Evolutionary conservation across 1,140 invertebrate genomes (phyloP), one percentile per base, ranked within the genome.

Genomic region (Hirudo medicinalis): DNA sequence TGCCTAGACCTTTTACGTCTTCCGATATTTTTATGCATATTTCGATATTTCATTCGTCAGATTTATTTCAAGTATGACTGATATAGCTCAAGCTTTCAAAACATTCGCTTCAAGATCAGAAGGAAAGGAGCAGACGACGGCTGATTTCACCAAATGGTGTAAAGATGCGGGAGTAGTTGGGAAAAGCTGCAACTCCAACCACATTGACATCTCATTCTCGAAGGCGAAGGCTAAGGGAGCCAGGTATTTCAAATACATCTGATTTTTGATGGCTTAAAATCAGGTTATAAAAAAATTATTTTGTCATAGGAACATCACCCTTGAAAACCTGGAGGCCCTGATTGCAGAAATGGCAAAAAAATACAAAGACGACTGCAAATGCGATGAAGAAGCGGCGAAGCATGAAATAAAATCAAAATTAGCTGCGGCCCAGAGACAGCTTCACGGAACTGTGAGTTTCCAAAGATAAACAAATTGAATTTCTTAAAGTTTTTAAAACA

Each of bases 91-190:
- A 66, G 36, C 54, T 49, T 73, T 72, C 57, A 73, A 71, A 36
- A 2, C n/a, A 36, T 73, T 73, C 60, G 69, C 69, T 27, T 63
- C 72, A 49, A 73, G 71, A 57, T 69, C 55, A 49, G 63, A 73
- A 13, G 66, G 66, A n/a, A 66, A 68, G 0, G 71, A 74, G 43
- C 36, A 40, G 29, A 74, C 73, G 55, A 74, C 66, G 19, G 71
- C 74, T 29, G 73, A 74, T 69, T 22, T 72, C 15, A 72, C 71
- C 3, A 71, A 68, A 32, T 74, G 73, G 73, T 74, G 60, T 36
- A 74, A 63, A 19, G 73, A 74, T 55, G 54, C 49, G 15, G 68
- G 55, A 55, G 27, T 69, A 22, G 53, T 74, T 55, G 67, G 43
- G 3, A 72, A 72, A 54, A 69, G n/a, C 22, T 74, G 73, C 68